phyloP scores from a whole-genome alignment of 2,797 vertebrate genomes.

The Propithecus perrieri region DNA sequence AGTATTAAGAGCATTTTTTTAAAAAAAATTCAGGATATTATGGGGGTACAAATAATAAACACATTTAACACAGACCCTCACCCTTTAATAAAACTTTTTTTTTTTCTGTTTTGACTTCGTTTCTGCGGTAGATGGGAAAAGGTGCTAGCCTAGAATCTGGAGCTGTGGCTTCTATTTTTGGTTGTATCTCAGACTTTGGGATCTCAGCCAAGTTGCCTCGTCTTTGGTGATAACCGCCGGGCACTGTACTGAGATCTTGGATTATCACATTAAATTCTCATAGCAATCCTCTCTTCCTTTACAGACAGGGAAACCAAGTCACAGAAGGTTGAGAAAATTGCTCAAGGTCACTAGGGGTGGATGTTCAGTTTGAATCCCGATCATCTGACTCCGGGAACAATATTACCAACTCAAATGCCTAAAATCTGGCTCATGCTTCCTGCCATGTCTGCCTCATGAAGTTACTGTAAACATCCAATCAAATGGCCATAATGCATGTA shows the following conservation, averaged over 20 bases:
- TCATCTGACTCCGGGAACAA: background rate
- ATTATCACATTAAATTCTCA: background rate
- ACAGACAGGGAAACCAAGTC: background rate
- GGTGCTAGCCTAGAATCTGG: background rate
- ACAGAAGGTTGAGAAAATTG: background rate
- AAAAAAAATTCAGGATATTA: too few relatives aligned
- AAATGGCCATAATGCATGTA: accelerated
- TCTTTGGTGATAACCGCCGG: too few relatives aligned
- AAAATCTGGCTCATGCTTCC: background rate
- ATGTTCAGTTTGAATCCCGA: background rate
- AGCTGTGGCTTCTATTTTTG: background rate
- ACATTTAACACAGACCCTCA: background rate
- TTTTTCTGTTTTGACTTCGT: background rate
- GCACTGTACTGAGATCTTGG: background rate
- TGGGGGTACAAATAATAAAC: background rate
- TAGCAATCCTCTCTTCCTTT: background rate
- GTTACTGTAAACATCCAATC: background rate
- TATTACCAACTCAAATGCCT: background rate
- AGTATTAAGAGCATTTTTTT: too few relatives aligned
- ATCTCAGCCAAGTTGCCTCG: background rate
- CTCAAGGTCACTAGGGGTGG: background rate
- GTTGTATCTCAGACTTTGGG: background rate
- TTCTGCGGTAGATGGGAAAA: background rate
- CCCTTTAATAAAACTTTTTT: background rate
- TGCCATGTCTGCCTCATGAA: accelerated